Base-by-base conservation (phyloP, 2,113 vertebrate genomes). In the Sinocyclocheilus maitianheensis region DNA sequence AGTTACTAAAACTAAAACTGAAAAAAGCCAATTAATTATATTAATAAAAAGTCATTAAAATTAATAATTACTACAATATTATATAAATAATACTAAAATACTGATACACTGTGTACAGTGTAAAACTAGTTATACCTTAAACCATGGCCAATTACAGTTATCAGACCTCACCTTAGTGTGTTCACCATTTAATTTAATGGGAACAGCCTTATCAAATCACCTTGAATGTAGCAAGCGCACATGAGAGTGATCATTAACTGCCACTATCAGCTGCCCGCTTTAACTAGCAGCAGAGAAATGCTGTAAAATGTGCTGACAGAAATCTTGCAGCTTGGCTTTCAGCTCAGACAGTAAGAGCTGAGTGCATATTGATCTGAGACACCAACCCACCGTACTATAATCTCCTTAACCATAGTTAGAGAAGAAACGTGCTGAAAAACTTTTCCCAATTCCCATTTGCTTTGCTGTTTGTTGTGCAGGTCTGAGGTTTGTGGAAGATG, bases 241-340 rank as follows among this genome's bases (percentile, higher is more conserved):
- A 80, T 14, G 55, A 80, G 78, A 80, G 62, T 46, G 11, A 63
- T 63, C 67, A 75, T 63, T 77, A 77, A 22, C 40, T 75, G 22
- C 30, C 18, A 58, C 40, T 75, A 75, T 75, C 8, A 60, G 53
- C 77, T 60, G 30, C 1, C 30, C 4, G 9, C 46, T 78, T 58
- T 34, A 77, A 77, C 24, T 22, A 58, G 71, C 18, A 34, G 37
- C n/a, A 18, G 86, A 83, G 77, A 86, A 87, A 65, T 8, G 40
- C 37, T 89, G 84, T 89, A 85, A 48, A 46, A 58, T 82, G 86
- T 88, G 81, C 85, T 90, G 92, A 86, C 90, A 90, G 63, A 91
- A 91, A 91, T 69, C 84, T 46, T 77, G 77, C 84, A 75, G 80
- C 89, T 91, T 63, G 1, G 86, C 85, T 88, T 88, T 24, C 67